Percentiles rank a stretch among this genome's conserved stretches.
phyloP scores from a whole-genome alignment of 2,797 vertebrate species.

The Hozukius guyotensis region DNA sequence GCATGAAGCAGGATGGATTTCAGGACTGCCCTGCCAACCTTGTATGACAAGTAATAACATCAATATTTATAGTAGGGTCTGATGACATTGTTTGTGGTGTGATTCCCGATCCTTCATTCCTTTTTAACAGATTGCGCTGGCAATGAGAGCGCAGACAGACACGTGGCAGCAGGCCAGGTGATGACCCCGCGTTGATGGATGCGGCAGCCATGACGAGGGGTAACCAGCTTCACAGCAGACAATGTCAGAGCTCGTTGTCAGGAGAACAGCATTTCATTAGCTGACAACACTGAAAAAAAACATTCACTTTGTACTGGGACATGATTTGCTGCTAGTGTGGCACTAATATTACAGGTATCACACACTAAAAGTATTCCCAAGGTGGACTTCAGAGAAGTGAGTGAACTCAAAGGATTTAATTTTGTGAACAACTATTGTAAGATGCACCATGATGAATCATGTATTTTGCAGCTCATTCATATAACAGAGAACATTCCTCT shows the following conservation, averaged over 20 bases:
- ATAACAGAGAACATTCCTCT: background rate
- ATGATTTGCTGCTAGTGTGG: background rate
- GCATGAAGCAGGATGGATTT: slow-evolving; percentile 22
- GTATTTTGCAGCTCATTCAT: slow-evolving; percentile 42
- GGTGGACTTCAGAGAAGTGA: slow-evolving; percentile 19
- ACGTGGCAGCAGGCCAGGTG: slow-evolving; percentile 71
- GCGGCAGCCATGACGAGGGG: slow-evolving; percentile 61
- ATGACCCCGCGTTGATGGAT: slow-evolving; percentile 78
- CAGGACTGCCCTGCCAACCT: slow-evolving; percentile 9
- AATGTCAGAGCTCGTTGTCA: slow-evolving; percentile 36
- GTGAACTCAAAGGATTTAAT: slow-evolving; percentile 27
- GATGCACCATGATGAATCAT: slow-evolving; percentile 21
- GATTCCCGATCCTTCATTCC: slow-evolving; percentile 61
- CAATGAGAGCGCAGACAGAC: slow-evolving; percentile 68
- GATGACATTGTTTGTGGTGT: slow-evolving; percentile 62
- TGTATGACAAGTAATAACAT: slow-evolving; percentile 35
- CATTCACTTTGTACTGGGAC: slow-evolving; percentile 13
- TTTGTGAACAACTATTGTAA: slow-evolving; percentile 21
- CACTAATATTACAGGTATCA: background rate
- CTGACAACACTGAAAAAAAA: slow-evolving; percentile 29
- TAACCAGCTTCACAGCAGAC: slow-evolving; percentile 53
- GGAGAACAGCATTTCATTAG: slow-evolving; percentile 12
- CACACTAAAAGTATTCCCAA: slow-evolving; percentile 22
- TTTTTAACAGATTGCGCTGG: slow-evolving; percentile 68
- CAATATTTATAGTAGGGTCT: slow-evolving; percentile 50